Base-by-base conservation (phyloP, 1,140 invertebrate genomes). In the Temnothorax longispinosus region DNA sequence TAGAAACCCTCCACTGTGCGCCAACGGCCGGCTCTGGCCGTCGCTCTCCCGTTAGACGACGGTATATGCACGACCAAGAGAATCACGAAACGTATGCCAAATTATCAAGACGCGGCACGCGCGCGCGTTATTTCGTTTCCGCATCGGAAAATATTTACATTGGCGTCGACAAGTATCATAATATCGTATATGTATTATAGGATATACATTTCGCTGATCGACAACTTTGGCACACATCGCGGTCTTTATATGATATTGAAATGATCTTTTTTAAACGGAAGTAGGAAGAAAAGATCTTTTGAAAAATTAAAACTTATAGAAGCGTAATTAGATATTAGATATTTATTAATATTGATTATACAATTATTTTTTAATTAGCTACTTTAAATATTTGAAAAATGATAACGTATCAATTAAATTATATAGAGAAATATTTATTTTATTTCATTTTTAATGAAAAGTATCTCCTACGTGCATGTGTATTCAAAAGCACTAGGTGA, bases 1-100 rank as follows among this genome's bases (percentile, higher is more conserved):
- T 93, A 93, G 91, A 92, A 87, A 78, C 88, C 89, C 91, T 89
- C 88, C 92, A 27, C 91, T 86, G 87, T 50, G 41, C 41, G 41
- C 77, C 72, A 84, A 76, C 81, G 76, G 80, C 56, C 74, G 85
- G 54, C 27, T 27, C 50, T 80, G 62, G 78, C 67, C 78, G 65
- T 85, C 82, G 35, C 58, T 80, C 89, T 91, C 85, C 91, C 89
- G 90, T 91, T 91, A 90, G 52, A 78, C 80, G n/a, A 50, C n/a
- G 21, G 38, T 65, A 52, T 58, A 71, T 67, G 11, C 47, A 77
- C 52, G 86, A 11, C 54, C 44, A 44, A 21, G 35, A 21, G 65
- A 74, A 52, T 44, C 18, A 38, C 38, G 32, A 64, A 38, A 38
- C 13, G 7, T 50, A 18, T 86, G 82, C 81, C 82, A 62, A 88